These are phyloP conservation scores for Melanotaenia duboulayi DNA, from an alignment of 2,113 vertebrate genomes.

Conservation along the genomic window DNA sequence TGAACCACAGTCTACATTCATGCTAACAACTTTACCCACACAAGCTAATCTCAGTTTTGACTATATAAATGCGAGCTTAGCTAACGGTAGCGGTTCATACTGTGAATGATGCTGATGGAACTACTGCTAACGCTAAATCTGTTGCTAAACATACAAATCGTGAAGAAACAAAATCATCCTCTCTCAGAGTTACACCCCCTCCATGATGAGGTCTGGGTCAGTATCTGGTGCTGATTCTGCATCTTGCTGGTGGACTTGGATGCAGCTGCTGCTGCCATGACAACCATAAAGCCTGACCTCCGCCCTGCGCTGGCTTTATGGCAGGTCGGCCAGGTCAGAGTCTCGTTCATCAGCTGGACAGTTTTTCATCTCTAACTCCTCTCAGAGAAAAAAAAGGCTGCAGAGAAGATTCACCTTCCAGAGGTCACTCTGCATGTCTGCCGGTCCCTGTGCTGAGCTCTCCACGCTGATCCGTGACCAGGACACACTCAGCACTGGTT, in stretches of 20 bases:
- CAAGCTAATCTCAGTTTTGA: too few relatives aligned
- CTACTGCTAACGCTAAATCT: background rate
- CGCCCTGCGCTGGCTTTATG: slow-evolving; percentile 32
- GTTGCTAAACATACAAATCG: background rate
- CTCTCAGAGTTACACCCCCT: background rate
- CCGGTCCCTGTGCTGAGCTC: background rate
- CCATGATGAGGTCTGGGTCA: slow-evolving; percentile 29
- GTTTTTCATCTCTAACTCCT: slow-evolving; percentile 49
- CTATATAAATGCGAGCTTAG: too few relatives aligned
- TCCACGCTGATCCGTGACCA: too few relatives aligned
- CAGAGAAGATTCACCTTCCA: too few relatives aligned
- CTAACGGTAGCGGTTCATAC: too few relatives aligned
- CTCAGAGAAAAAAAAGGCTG: slow-evolving; percentile 26
- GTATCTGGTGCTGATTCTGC: slow-evolving; percentile 29
- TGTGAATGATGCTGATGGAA: background rate
- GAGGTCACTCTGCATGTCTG: background rate
- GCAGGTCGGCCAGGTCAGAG: slow-evolving; percentile 33
- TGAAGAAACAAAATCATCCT: background rate
- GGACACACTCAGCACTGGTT: too few relatives aligned
- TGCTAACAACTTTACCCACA: too few relatives aligned
- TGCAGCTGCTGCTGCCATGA: background rate
- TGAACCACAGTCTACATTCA: too few relatives aligned
- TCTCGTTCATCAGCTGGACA: slow-evolving; percentile 32
- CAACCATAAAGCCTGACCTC: slow-evolving; percentile 60
- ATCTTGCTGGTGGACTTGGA: too few relatives aligned